Percentiles rank a stretch among this genome's conserved stretches.
Evolutionary conservation across 2,888 invertebrate species (phyloP).

Genomic region (Drosophila vallismaia): DNA sequence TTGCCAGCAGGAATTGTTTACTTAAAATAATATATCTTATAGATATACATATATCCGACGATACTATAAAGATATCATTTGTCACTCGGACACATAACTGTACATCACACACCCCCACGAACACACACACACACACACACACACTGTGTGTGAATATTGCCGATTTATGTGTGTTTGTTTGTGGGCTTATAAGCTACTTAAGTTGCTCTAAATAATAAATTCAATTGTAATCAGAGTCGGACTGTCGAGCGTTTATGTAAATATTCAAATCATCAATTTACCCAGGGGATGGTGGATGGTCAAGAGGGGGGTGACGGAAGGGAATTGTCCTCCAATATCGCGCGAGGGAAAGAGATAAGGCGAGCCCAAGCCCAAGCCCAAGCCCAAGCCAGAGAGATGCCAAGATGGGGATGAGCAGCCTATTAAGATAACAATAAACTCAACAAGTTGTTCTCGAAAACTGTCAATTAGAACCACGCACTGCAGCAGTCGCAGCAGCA

Average conservation of each 20-base stretch:
- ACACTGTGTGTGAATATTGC: neutral
- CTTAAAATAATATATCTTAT: neutral
- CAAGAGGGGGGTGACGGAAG: neutral
- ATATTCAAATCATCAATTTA: conserved; percentile 33
- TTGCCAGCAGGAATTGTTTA: conserved; percentile 13
- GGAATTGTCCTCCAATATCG: conserved; percentile 32
- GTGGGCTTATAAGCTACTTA: conserved; percentile 32
- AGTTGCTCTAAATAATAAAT: conserved; percentile 52
- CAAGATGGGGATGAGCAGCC: conserved; percentile 16
- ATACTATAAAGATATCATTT: conserved; percentile 6
- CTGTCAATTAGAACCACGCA: conserved; percentile 56
- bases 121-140: neutral
- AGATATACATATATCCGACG: neutral
- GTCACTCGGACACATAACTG: neutral
- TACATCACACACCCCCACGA: neutral
- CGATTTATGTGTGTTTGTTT: neutral
- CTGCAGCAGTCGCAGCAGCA: conserved; percentile 14
- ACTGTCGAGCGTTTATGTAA: conserved; percentile 42
- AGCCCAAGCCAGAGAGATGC: neutral
- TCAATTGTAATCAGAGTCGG: conserved; percentile 51
- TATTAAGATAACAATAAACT: conserved; percentile 53
- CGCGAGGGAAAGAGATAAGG: neutral
- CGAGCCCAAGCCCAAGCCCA: too few relatives aligned
- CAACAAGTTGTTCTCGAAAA: conserved; percentile 68
- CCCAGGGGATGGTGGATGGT: neutral